A percentile compares a stretch with the other conserved stretches of the same genome.
Conservation (phyloP, 2,113 vertebrate genomes). For the Galeopterus variegatus region DNA sequence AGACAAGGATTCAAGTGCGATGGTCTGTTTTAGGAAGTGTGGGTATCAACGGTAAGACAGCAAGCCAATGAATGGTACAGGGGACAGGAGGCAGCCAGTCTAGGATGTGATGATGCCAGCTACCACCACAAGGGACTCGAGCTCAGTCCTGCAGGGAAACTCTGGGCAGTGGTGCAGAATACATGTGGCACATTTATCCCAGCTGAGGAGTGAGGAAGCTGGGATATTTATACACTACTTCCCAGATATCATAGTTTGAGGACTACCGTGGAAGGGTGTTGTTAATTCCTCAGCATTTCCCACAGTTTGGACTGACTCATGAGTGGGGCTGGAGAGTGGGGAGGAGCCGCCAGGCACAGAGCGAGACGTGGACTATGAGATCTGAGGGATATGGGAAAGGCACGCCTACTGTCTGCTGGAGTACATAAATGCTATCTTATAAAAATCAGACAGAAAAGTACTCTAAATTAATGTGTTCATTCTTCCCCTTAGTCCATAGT, state of each 20-base stretch:
- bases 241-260: neutral
- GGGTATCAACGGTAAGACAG: neutral
- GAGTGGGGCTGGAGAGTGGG: neutral
- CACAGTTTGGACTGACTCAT: neutral
- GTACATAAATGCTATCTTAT: neutral
- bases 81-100: neutral
- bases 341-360: neutral
- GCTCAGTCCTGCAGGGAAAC: neutral
- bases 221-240: neutral
- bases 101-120: neutral
- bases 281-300: neutral
- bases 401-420: neutral
- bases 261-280: neutral
- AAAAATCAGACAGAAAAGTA: neutral
- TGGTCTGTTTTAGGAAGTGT: neutral
- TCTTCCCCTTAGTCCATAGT: neutral
- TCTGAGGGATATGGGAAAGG: neutral
- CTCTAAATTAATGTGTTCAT: neutral
- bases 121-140: neutral
- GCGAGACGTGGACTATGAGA: neutral
- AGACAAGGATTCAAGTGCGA: neutral
- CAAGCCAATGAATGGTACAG: neutral
- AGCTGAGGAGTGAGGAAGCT: neutral
- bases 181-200: accelerated
- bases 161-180: neutral